Conservation (phyloP, 1,140 invertebrate species). For the Procambarus virginalis region DNA sequence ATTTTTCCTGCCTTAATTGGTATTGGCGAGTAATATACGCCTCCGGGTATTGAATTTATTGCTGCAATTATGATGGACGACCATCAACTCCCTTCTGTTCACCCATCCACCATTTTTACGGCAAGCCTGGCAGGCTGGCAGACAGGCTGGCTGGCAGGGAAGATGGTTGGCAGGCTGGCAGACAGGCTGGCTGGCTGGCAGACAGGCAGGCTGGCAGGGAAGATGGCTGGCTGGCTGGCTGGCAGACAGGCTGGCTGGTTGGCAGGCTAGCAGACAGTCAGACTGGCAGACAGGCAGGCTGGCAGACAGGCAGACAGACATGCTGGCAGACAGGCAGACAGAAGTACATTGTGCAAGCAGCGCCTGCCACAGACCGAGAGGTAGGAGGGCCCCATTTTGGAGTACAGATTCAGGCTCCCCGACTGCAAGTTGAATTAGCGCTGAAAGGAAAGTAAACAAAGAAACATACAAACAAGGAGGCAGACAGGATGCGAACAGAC, state of each 20-base stretch:
- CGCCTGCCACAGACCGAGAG: neutral
- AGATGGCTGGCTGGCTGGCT: too few species aligned
- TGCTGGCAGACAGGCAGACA: neutral
- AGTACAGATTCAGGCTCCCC: too few species aligned
- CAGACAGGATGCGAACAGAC: too few species aligned
- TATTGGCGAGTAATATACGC: conserved; percentile 41
- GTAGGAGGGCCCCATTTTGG: too few species aligned
- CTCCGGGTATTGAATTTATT: conserved; percentile 24
- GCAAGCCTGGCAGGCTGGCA: neutral
- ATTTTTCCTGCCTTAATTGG: conserved; percentile 58
- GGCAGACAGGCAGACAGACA: neutral
- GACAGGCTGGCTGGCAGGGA: neutral
- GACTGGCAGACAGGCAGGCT: too few species aligned
- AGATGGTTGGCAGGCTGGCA: neutral
- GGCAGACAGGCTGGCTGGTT: too few species aligned
- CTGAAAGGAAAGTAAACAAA: too few species aligned
- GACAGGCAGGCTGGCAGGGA: neutral
- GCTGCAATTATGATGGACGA: conserved; percentile 26
- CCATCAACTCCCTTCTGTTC: neutral
- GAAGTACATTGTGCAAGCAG: too few species aligned
- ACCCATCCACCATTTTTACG: neutral
- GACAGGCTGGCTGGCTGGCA: neutral
- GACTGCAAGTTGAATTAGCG: too few species aligned
- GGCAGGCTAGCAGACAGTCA: too few species aligned
- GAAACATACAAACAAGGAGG: too few species aligned